Evolutionary conservation across 1,140 invertebrate species (phyloP).

Genomic region (Calliphora vicina): DNA sequence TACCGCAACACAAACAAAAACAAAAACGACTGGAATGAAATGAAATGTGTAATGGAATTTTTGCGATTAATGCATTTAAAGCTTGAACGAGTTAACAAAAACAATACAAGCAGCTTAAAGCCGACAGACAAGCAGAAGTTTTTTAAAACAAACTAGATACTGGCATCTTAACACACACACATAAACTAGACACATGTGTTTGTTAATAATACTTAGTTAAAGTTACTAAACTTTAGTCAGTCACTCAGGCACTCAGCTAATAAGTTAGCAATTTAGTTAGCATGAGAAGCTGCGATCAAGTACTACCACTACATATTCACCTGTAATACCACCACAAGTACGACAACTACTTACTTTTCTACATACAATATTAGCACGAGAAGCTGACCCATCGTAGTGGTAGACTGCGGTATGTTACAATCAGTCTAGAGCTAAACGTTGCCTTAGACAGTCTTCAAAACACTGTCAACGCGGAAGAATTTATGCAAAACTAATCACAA

Average conservation of each 20-base stretch:
- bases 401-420: neutral
- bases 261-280: neutral
- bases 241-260: neutral
- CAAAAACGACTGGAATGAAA: too few relatives aligned
- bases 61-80: slow-evolving; percentile 15
- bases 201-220: neutral
- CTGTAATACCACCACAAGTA: neutral
- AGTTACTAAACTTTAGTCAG: neutral
- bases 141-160: neutral
- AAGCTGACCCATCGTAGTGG: slow-evolving; percentile 22
- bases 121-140: neutral
- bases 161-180: neutral
- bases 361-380: neutral
- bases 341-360: neutral
- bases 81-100: neutral
- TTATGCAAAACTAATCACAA: neutral
- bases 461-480: slow-evolving; percentile 12
- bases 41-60: slow-evolving; percentile 16
- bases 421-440: slow-evolving; percentile 31
- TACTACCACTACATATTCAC: neutral
- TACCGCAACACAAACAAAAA: neutral
- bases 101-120: slow-evolving; percentile 2
- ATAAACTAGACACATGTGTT: too few relatives aligned
- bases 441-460: slow-evolving; percentile 11
- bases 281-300: slow-evolving; percentile 20